Conservation (phyloP, 2,797 vertebrate genomes). For the Poecilia picta region DNA sequence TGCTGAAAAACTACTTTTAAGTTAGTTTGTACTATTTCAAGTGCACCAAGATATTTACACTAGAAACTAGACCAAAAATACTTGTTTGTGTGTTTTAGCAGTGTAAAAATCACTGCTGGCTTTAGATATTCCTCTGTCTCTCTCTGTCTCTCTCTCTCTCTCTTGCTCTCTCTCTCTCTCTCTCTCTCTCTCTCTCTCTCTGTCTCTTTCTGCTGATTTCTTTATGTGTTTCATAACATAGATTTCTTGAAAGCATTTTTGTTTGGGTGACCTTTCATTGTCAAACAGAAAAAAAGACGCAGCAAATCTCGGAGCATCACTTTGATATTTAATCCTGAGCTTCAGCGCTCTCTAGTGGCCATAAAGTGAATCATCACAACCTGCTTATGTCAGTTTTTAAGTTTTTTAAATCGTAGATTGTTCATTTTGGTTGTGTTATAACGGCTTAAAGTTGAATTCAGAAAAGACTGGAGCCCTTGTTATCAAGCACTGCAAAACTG, state of each 20-base stretch:
- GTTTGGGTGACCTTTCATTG: conserved; percentile 12
- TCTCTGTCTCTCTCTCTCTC: neutral
- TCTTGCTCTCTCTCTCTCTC: neutral
- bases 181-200: neutral
- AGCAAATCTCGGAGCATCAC: conserved; percentile 35
- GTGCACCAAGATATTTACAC: too few species aligned
- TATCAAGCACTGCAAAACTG: conserved; percentile 33
- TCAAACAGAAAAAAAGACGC: conserved; percentile 36
- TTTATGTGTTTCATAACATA: neutral
- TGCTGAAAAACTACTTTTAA: too few species aligned
- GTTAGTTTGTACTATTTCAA: too few species aligned
- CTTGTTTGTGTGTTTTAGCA: too few species aligned
- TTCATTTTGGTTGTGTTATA: neutral
- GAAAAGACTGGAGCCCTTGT: conserved; percentile 36
- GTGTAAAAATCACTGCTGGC: neutral
- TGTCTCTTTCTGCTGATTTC: neutral
- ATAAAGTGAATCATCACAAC: neutral
- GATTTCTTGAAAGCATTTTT: neutral
- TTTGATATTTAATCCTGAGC: conserved; percentile 20
- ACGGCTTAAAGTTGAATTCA: conserved; percentile 3
- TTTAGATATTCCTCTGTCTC: neutral
- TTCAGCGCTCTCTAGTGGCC: neutral
- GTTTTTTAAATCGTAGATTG: neutral
- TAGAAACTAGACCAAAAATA: too few species aligned
- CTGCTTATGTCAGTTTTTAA: neutral